Evolutionary conservation across 1,140 invertebrate species (phyloP), one percentile per base, ranked within the genome.

Genomic region (Hestina assimilis): DNA sequence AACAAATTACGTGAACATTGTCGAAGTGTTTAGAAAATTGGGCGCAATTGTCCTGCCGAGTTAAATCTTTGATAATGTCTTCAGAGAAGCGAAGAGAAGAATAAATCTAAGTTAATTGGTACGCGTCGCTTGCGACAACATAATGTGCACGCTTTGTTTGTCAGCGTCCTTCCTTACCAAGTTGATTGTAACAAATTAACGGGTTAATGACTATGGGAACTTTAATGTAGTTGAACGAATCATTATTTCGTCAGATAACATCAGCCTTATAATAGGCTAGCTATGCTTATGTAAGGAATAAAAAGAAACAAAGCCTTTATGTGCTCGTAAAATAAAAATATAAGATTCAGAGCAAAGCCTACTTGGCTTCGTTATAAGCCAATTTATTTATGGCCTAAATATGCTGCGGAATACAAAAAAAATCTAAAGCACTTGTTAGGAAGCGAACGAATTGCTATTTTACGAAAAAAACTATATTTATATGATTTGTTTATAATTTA

Each of bases 61-160:
- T 82, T 77, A 79, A 83, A 78, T 77, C 72, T 79, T 69, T 83
- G 76, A 82, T 83, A 79, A 83, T 75, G 76, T 78, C 74, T 79
- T 74, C 64, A 56, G 66, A 75, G 74, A 66, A 82, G 63, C 75
- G 72, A 64, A 66, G 66, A 66, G 64, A 81, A 75, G 67, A 83
- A 86, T 86, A 83, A 86, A 83, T 81, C 75, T 79, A 69, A 61
- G 70, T 78, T 87, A 87, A 84, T 84, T 84, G 82, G 76, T 73
- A 70, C 72, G 70, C 60, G 70, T 64, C 67, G 70, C 61, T 63
- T 67, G 74, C 62, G 77, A 82, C 78, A 83, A 75, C 69, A 74
- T 83, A 79, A 83, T 83, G 69, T 75, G 66, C 55, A 52, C 56
- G 65, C 66, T 75, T 79, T 72, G 67, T 70, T 72, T 57, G 67